Conservation (phyloP, 2,888 invertebrate genomes). For the Philhelius pedissequus region DNA sequence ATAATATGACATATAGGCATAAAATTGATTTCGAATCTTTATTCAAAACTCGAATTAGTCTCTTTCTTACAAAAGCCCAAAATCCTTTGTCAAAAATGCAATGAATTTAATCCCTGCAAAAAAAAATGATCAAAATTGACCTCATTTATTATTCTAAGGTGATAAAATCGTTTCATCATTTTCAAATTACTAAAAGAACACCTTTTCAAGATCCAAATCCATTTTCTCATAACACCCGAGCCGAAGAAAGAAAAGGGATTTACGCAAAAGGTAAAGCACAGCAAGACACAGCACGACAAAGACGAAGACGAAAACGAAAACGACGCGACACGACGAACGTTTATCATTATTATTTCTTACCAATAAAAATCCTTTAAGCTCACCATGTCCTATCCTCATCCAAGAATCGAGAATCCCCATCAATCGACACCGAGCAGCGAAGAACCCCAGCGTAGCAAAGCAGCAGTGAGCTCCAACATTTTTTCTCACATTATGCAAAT, state of each 20-base stretch:
- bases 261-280: slow-evolving; percentile 47
- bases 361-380: slow-evolving; percentile 62
- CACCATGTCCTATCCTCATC: slow-evolving; percentile 19
- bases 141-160: slow-evolving; percentile 61
- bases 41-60: neutral
- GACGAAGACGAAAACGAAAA: neutral
- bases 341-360: slow-evolving; percentile 68
- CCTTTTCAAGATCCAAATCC: slow-evolving; percentile 50
- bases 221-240: slow-evolving; percentile 50
- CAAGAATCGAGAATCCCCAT: slow-evolving; percentile 26
- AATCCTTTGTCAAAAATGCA: neutral
- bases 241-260: slow-evolving; percentile 45
- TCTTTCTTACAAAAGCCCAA: neutral
- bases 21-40: neutral
- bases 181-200: slow-evolving; percentile 42
- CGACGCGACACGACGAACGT: slow-evolving; percentile 56
- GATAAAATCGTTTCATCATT: slow-evolving; percentile 62
- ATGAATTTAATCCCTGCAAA: neutral
- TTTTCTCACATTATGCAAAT: slow-evolving; percentile 69
- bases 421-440: slow-evolving; percentile 27
- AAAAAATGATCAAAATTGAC: neutral
- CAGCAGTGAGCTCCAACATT: slow-evolving; percentile 44
- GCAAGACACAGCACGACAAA: too few relatives aligned
- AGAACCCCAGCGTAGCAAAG: slow-evolving; percentile 10
- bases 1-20: too few relatives aligned